Conservation (phyloP, 2,113 vertebrate genomes). For the Corydoras sp. region DNA sequence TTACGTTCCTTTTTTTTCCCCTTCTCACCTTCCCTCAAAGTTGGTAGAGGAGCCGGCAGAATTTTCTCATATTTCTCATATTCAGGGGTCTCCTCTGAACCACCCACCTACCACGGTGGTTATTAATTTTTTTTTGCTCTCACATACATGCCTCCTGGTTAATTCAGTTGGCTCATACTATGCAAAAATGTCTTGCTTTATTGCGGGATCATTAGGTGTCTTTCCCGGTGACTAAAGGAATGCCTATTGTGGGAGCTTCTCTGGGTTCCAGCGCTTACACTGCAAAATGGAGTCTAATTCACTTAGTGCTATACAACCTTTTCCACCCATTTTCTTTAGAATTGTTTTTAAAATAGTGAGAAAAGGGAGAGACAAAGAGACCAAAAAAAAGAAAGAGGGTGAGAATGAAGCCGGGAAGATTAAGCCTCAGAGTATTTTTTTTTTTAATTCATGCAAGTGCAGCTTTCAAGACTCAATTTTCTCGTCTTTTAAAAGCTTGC, state of each 20-base stretch:
- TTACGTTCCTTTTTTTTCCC: slow-evolving; percentile 45
- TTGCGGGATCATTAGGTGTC: slow-evolving; percentile 50
- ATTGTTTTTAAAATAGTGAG: slow-evolving; percentile 66
- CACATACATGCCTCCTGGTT: slow-evolving; percentile 42
- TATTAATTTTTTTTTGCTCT: slow-evolving; percentile 27
- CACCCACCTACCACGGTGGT: slow-evolving; percentile 35
- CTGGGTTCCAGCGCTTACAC: slow-evolving; percentile 29
- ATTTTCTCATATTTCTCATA: slow-evolving; percentile 12
- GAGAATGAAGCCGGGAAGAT: slow-evolving; percentile 37
- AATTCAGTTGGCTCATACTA: slow-evolving; percentile 45
- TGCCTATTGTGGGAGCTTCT: slow-evolving; percentile 44
- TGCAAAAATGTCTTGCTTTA: slow-evolving; percentile 50
- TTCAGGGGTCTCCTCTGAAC: slow-evolving; percentile 29
- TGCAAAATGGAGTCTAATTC: slow-evolving; percentile 29
- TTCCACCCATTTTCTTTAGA: slow-evolving; percentile 57
- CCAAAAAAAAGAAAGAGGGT: slow-evolving; percentile 11
- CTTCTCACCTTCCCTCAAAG: slow-evolving; percentile 9
- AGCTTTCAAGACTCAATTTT: slow-evolving; percentile 70
- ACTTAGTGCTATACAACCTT: slow-evolving; percentile 41
- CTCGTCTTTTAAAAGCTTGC: slow-evolving; percentile 72
- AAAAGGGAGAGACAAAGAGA: slow-evolving; percentile 17
- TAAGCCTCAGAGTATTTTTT: slow-evolving; percentile 61
- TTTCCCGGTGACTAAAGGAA: slow-evolving; percentile 48
- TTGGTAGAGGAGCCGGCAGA: slow-evolving; percentile 10
- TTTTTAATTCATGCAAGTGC: slow-evolving; percentile 64